A percentile compares a stretch with the other conserved stretches of the same genome.
Conservation (phyloP, 2,113 vertebrate genomes). For the Gobio gobio region DNA sequence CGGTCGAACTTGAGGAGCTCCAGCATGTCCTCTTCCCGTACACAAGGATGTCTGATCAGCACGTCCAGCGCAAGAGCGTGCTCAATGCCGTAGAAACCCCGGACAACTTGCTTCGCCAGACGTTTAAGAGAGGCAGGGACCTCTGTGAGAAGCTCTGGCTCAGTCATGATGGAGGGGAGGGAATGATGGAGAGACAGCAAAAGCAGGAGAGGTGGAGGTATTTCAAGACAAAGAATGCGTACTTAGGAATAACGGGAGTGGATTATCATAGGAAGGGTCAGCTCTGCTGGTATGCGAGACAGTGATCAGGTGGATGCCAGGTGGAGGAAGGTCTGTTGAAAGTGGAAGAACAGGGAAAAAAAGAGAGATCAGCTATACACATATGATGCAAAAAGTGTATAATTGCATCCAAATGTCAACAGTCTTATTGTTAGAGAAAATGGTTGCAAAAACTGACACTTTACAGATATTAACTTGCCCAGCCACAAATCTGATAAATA, state of each 20-base stretch:
- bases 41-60: slow-evolving; percentile 94
- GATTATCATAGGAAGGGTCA: neutral
- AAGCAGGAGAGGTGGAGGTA: neutral
- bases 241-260: neutral
- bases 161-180: slow-evolving; percentile 79
- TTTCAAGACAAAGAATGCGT: neutral
- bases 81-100: slow-evolving; percentile 95
- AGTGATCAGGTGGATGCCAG: neutral
- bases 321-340: neutral
- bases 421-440: neutral
- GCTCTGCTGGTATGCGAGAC: neutral
- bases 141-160: slow-evolving; percentile 91
- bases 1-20: slow-evolving; percentile 98
- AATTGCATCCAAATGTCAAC: neutral
- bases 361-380: neutral
- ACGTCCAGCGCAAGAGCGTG: slow-evolving; percentile 96
- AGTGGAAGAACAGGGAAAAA: neutral
- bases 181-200: neutral
- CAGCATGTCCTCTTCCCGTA: slow-evolving; percentile 98
- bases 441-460: neutral
- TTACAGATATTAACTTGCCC: neutral
- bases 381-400: neutral
- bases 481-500: neutral
- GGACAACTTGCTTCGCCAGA: slow-evolving; percentile 94
- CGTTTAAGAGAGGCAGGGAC: slow-evolving; percentile 93